Evolutionary conservation across 2,888 invertebrate species (phyloP), one percentile per base, ranked within the genome.

Genomic region (Volucella inanis): DNA sequence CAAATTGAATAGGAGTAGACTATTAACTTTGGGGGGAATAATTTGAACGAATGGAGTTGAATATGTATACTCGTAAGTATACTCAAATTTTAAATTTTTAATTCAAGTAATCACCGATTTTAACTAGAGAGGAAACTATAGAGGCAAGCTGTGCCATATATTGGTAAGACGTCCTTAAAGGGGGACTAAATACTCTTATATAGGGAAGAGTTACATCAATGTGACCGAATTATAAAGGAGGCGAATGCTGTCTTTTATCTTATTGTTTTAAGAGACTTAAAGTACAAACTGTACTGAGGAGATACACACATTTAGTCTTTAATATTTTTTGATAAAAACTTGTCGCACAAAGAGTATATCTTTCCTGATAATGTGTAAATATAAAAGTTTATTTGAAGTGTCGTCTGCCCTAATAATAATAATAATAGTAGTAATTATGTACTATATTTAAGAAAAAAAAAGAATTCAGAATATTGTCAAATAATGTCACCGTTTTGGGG

Each of bases 1-100:
- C 52, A 62, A 68, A 77, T 68, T 77, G 68, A 77, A 68, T 62
- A 68, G 54, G 68, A 68, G 61, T 70, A 62, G 68, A 45, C 59
- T 18, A 76, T 75, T 59, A 65, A 67, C 18, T 67, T 38, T 47
- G 59, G 45, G 59, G 38, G 4, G 0, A 14, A 50, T 11, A 61
- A 61, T 61, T 45, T 8, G 43, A 31, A 31, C 31, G 18, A 22
- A 31, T 6, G 6, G 6, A 31, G 31, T 31, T 6, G 4, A 6
- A 6, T 31, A 3, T 22, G 3, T 2, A 6, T 31, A 31, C 18
- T 31, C 31, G 31, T 31, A 31, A 31, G 31, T 31, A 31, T 31
- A 31, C 31, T 55, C 39, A 3, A 49, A 57, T 55, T 64, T 64
- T 45, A 47, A 64, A 65, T 49, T 64, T 64, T 57, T 55, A 74